These are phyloP conservation scores for Erpobdella octoculata DNA, from an alignment of 2,888 invertebrate genomes.

Conservation along the genomic window DNA sequence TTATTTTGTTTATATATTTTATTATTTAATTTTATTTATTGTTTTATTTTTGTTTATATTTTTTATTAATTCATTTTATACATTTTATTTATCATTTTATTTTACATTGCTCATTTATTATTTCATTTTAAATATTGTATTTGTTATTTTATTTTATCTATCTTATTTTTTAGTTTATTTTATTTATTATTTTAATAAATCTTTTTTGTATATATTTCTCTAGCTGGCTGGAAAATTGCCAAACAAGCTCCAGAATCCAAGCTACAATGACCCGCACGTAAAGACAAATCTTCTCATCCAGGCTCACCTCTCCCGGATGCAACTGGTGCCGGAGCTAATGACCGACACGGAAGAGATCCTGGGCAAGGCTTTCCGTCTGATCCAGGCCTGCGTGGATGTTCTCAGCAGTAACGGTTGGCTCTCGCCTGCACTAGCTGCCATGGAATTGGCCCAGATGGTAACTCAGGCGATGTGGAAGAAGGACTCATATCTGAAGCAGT, in stretches of 20 bases:
- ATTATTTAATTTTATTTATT: background rate
- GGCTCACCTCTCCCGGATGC: conserved; percentile 86
- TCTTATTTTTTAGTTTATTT: background rate
- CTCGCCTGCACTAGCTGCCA: conserved; percentile 92
- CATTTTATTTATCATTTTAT: too few species aligned
- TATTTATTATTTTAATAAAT: background rate
- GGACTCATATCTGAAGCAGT: conserved; percentile 89
- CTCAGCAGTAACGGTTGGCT: conserved; percentile 93
- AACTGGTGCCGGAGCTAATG: conserved; percentile 88
- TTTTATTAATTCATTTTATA: too few species aligned
- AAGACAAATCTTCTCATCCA: conserved; percentile 88
- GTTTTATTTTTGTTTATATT: too few species aligned
- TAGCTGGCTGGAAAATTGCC: conserved; percentile 56
- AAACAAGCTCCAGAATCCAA: conserved; percentile 63
- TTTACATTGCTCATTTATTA: background rate
- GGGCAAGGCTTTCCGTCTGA: conserved; percentile 56
- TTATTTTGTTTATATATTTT: background rate
- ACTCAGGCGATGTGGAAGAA: conserved; percentile 99
- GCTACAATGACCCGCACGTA: conserved; percentile 90
- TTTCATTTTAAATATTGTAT: background rate
- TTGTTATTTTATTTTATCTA: background rate
- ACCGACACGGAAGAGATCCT: conserved; percentile 87
- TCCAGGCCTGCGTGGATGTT: conserved; percentile 79
- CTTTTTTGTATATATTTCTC: conserved; percentile 19
- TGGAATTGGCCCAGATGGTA: conserved; percentile 99